Conservation (phyloP, 2,113 vertebrate genomes). For the Nestor notabilis region DNA sequence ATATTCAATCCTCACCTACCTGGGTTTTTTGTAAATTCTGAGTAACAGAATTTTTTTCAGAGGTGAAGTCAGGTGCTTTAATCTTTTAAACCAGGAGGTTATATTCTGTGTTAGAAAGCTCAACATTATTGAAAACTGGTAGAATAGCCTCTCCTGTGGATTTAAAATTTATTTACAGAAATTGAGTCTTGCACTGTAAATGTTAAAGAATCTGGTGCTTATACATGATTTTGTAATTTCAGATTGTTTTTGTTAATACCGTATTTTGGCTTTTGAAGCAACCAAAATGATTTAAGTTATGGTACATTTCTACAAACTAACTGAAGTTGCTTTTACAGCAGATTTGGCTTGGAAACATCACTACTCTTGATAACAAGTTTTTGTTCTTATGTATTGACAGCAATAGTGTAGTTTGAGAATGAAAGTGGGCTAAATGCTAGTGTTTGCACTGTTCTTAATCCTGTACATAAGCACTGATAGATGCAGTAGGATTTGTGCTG, state of each 20-base stretch:
- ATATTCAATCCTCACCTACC: background rate
- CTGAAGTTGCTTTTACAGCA: constrained; percentile 45
- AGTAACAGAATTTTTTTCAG: background rate
- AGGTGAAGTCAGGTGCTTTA: constrained; percentile 35
- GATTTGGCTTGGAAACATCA: background rate
- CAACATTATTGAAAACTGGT: background rate
- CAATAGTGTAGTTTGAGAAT: constrained; percentile 31
- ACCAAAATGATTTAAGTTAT: background rate
- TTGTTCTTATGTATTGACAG: constrained; percentile 5
- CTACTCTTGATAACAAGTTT: background rate
- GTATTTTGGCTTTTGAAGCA: background rate
- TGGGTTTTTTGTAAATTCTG: background rate
- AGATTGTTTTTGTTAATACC: background rate
- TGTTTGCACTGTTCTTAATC: constrained; percentile 27
- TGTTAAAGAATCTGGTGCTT: constrained; percentile 38
- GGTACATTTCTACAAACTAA: background rate
- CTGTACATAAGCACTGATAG: background rate
- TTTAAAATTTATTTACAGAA: background rate
- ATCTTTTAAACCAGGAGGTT: background rate
- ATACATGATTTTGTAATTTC: background rate
- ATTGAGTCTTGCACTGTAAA: constrained; percentile 4
- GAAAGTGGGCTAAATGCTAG: background rate
- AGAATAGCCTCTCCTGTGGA: background rate
- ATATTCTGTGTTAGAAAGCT: background rate
- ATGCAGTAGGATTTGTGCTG: constrained; percentile 5